Evolutionary conservation across 2,797 vertebrate species (phyloP), one percentile per base, ranked within the genome.

Genomic region (Tamandua tetradactyla): DNA sequence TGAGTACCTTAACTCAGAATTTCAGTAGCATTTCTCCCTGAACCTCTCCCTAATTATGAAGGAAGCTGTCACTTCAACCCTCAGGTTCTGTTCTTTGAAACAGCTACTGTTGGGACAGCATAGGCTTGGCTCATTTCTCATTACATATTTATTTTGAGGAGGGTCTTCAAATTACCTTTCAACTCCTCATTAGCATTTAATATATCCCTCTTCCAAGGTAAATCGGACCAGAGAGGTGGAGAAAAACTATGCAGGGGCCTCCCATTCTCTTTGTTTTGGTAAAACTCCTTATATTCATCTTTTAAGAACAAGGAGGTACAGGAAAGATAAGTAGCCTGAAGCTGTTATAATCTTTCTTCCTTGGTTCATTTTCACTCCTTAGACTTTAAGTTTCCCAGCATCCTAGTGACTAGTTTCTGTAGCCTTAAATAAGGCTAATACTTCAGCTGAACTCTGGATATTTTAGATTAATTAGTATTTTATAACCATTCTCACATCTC

Each of bases 61-160:
- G 55, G 55, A 47, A 84, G 68, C 72, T 95, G 89, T 89, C 71
- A 64, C 55, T 90, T 82, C 76, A 82, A 57, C 74, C 61, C 76
- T 49, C 80, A 74, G 91, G 83, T 94, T 93, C 82, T 94, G 25
- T 80, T 93, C 71, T 95, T 92, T 91, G 91, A 94, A 91, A 76
- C 15, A 80, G 69, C 76, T 57, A 47, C 22, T 75, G 47, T 90
- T 55, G 62, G 82, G 55, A 62, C 74, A 88, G 71, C 72, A 79
- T 37, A 89, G 79, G 49, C 93, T 86, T 85, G n/a, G n/a, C 44
- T 95, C 87, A 44, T 93, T 88, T 75, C 47, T 96, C 88, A 93
- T 91, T 91, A 94, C 79, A 87, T 92, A 92, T 90, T 96, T 96
- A 80, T 92, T 30, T 71, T 80, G 74, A 88, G 25, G 23, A n/a